These are phyloP conservation scores for Australoheros facetus DNA, from an alignment of 2,797 vertebrate species.

Conservation along the genomic window DNA sequence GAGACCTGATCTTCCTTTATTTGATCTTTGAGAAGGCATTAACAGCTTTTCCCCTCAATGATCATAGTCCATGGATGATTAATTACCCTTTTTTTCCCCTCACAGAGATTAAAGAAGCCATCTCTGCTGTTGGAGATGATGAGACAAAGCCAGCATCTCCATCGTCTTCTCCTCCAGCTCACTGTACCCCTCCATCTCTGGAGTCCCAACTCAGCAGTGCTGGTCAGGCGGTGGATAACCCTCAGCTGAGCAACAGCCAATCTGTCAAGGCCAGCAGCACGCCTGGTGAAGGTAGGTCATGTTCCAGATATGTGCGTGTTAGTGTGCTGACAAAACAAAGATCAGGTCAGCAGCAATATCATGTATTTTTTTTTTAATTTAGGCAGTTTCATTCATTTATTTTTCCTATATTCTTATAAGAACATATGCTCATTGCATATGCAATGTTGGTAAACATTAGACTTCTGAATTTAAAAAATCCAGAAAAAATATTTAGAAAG, in stretches of 20 bases:
- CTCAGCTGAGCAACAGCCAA: constrained; percentile 64
- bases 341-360: neutral
- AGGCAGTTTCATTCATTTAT: neutral
- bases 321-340: neutral
- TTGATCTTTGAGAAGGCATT: neutral
- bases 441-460: neutral
- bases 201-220: constrained; percentile 64
- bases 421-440: neutral
- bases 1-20: neutral
- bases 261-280: constrained; percentile 70
- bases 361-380: neutral
- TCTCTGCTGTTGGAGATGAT: constrained; percentile 55
- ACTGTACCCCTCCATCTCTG: constrained; percentile 66
- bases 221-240: constrained; percentile 46
- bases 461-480: neutral
- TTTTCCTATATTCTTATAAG: neutral
- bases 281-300: constrained; percentile 71
- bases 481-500: fast-evolving
- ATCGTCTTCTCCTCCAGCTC: constrained; percentile 64
- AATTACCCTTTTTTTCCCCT: neutral
- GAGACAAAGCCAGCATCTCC: constrained; percentile 71
- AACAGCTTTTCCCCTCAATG: neutral
- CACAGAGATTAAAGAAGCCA: constrained; percentile 72
- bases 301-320: neutral
- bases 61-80: neutral